phyloP scores from a whole-genome alignment of 1,140 invertebrate species.

The Hyles vespertilio region DNA sequence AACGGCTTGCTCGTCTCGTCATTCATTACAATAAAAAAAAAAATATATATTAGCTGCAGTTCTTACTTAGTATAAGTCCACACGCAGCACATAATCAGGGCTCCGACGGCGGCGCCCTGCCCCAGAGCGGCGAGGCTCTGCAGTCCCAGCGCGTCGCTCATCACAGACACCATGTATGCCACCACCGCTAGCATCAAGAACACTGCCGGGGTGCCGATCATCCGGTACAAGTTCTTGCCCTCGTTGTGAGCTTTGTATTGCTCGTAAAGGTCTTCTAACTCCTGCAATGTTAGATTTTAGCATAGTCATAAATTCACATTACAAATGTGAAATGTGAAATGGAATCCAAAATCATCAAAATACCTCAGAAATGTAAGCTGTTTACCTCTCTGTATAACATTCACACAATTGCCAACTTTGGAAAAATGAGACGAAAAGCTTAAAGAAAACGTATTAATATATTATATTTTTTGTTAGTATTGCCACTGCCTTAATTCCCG shows the following conservation, averaged over 20 bases:
- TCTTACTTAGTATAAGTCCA: constrained; percentile 91
- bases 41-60: neutral
- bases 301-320: too few relatives aligned
- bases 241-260: constrained; percentile 95
- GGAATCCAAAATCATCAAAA: too few relatives aligned
- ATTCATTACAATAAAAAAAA: too few relatives aligned
- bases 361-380: too few relatives aligned
- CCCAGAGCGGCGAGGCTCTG: constrained; percentile 88
- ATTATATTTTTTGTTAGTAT: too few relatives aligned
- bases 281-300: constrained; percentile 63
- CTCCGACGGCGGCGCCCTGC: constrained; percentile 86
- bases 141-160: constrained; percentile 88
- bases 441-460: too few relatives aligned
- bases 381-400: too few relatives aligned
- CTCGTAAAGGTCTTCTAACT: constrained; percentile 88
- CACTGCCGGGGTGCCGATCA: constrained; percentile 93
- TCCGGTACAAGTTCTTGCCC: constrained; percentile 96
- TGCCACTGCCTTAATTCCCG: too few relatives aligned
- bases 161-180: constrained; percentile 87
- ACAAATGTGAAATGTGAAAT: too few relatives aligned
- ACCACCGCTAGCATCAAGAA: constrained; percentile 88
- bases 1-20: too few relatives aligned
- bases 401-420: too few relatives aligned
- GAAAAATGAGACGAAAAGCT: too few relatives aligned
- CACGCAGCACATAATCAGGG: constrained; percentile 77